A percentile compares a stretch with the other conserved stretches of the same genome.
These are phyloP conservation scores for Ennomos erosarius DNA, from an alignment of 2,888 invertebrate species.

Conservation along the genomic window DNA sequence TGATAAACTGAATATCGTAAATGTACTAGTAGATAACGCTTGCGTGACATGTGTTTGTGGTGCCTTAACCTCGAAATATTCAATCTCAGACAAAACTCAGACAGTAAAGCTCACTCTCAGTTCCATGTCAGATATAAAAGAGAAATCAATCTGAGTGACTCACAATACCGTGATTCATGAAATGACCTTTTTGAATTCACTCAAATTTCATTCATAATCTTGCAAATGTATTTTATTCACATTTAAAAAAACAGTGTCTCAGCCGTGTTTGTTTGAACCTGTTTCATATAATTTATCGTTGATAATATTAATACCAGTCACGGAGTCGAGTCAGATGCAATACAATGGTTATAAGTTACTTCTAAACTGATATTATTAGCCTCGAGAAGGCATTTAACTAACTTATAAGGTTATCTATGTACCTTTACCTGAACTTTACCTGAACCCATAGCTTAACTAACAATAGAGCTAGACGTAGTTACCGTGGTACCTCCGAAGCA, in stretches of 20 bases:
- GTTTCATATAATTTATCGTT: slow-evolving; percentile 32
- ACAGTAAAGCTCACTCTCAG: too few relatives aligned
- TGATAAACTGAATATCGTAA: neutral
- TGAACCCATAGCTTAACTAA: too few relatives aligned
- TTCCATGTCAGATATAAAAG: neutral
- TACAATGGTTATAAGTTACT: slow-evolving; percentile 11
- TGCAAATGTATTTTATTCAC: slow-evolving; percentile 8
- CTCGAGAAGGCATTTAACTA: neutral
- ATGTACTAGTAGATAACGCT: too few relatives aligned
- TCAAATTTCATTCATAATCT: slow-evolving; percentile 11
- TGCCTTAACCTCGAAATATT: too few relatives aligned
- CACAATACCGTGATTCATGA: slow-evolving; percentile 11
- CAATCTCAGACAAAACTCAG: too few relatives aligned
- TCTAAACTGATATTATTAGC: slow-evolving; percentile 5
- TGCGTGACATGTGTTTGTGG: too few relatives aligned
- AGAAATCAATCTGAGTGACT: slow-evolving; percentile 20
- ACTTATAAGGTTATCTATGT: too few relatives aligned
- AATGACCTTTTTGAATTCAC: slow-evolving; percentile 22
- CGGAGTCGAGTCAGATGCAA: slow-evolving; percentile 28
- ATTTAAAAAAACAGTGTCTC: slow-evolving; percentile 8
- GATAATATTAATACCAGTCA: slow-evolving; percentile 31
- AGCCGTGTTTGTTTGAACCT: slow-evolving; percentile 38
- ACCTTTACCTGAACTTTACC: too few relatives aligned
- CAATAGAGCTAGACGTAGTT: too few relatives aligned
- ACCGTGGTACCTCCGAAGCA: too few relatives aligned